phyloP scores from a whole-genome alignment of 2,888 invertebrate species.

The Ceramica pisi region DNA sequence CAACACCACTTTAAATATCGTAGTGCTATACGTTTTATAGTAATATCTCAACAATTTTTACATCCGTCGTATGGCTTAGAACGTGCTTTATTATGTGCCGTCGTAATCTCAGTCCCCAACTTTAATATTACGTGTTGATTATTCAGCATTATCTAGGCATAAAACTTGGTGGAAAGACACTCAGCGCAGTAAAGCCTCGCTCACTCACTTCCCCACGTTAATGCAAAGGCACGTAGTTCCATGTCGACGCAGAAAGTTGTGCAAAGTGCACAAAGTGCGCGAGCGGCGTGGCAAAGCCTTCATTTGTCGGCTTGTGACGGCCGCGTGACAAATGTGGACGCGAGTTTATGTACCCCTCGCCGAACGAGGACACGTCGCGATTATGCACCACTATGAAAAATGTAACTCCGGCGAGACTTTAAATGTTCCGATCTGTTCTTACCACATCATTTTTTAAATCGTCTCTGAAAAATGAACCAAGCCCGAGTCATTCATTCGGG shows the following conservation, averaged over 20 bases:
- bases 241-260: conserved; percentile 89
- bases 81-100: conserved; percentile 57
- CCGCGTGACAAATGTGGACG: conserved; percentile 90
- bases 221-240: conserved; percentile 89
- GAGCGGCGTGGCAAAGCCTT: conserved; percentile 89
- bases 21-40: conserved; percentile 19
- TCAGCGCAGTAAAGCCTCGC: conserved; percentile 83
- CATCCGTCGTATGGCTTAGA: conserved; percentile 17
- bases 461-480: conserved; percentile 65
- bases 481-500: conserved; percentile 78
- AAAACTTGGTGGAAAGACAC: conserved; percentile 87
- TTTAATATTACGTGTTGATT: conserved; percentile 84
- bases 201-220: conserved; percentile 86
- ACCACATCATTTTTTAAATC: conserved; percentile 56
- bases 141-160: conserved; percentile 85
- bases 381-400: conserved; percentile 86
- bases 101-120: conserved; percentile 64
- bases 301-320: conserved; percentile 90
- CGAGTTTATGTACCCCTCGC: conserved; percentile 81
- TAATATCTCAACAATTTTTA: conserved; percentile 32
- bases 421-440: conserved; percentile 63
- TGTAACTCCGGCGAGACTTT: conserved; percentile 72
- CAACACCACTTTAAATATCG: conserved; percentile 20
- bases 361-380: conserved; percentile 77
- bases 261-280: conserved; percentile 90